phyloP scores from a whole-genome alignment of 2,797 vertebrate species.

The Babyrousa celebensis region DNA sequence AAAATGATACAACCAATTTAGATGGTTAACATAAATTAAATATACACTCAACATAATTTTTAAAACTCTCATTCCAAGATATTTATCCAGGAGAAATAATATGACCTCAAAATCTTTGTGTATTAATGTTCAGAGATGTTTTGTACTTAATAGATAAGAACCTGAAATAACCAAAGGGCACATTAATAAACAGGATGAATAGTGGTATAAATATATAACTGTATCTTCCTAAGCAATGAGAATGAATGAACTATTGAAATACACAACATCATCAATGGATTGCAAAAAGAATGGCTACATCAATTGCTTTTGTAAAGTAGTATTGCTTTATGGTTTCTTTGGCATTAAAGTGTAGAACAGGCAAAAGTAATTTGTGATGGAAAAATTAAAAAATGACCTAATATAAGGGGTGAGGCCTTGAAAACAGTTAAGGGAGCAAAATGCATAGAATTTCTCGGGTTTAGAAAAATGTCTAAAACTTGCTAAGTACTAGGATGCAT shows the following conservation, averaged over 20 bases:
- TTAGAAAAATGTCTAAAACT: no score
- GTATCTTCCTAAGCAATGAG: neutral
- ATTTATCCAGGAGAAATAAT: neutral
- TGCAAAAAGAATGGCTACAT: neutral
- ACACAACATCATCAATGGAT: neutral
- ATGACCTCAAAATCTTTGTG: neutral
- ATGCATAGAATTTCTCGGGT: no score
- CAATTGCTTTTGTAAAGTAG: neutral
- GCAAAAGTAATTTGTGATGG: neutral
- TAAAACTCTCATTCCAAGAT: neutral
- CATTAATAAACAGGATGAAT: neutral
- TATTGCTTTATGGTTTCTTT: neutral
- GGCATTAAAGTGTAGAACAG: neutral
- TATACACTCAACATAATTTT: neutral
- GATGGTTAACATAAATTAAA: neutral
- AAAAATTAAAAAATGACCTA: neutral
- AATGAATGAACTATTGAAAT: neutral
- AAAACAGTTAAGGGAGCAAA: no score
- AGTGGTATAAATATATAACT: neutral
- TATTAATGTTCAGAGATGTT: neutral
- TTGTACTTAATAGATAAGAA: neutral
- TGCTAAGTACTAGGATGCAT: no score
- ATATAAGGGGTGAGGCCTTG: neutral
- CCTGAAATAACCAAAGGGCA: neutral
- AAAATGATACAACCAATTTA: neutral